phyloP scores from a whole-genome alignment of 2,113 vertebrate genomes.

The Delphinus delphis region DNA sequence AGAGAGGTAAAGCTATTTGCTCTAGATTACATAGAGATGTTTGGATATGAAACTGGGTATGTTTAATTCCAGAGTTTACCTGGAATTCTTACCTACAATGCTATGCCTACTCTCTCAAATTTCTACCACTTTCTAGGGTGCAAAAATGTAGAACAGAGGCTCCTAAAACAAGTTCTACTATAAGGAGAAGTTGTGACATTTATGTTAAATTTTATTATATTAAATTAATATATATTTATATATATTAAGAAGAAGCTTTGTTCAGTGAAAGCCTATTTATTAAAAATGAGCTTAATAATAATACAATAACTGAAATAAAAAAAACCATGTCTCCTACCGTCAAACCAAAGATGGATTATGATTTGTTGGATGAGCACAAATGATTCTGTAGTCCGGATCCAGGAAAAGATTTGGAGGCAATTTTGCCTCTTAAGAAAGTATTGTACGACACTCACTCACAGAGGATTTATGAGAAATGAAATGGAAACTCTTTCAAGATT shows the following conservation, averaged over 20 bases:
- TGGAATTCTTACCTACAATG: not conserved
- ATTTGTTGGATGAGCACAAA: slow-evolving; percentile 41
- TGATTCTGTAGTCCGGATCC: slow-evolving; percentile 28
- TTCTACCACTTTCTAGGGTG: not conserved
- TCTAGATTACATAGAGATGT: not conserved
- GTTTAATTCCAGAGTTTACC: not conserved
- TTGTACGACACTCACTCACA: slow-evolving; percentile 37
- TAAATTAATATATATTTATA: not conserved
- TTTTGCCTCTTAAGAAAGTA: slow-evolving; percentile 71
- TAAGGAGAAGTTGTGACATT: not conserved
- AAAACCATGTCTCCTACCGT: not conserved
- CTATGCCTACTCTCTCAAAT: not conserved
- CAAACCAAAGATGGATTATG: slow-evolving; percentile 45
- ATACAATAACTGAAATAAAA: slow-evolving; percentile 61
- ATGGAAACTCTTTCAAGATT: slow-evolving; percentile 76
- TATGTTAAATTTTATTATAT: slow-evolving; percentile 51
- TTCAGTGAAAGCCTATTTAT: slow-evolving; percentile 53
- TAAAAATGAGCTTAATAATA: slow-evolving; percentile 51
- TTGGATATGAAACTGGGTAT: not conserved
- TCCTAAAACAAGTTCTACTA: not conserved
- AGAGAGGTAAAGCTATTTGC: not conserved
- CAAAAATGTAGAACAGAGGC: not conserved
- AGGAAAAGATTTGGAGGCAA: slow-evolving; percentile 60
- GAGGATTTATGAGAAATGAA: slow-evolving; percentile 78
- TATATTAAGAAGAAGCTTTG: slow-evolving; percentile 30